Percentiles rank a stretch among this genome's conserved stretches.
phyloP scores from a whole-genome alignment of 2,113 vertebrate genomes.

The Urocitellus parryii region DNA sequence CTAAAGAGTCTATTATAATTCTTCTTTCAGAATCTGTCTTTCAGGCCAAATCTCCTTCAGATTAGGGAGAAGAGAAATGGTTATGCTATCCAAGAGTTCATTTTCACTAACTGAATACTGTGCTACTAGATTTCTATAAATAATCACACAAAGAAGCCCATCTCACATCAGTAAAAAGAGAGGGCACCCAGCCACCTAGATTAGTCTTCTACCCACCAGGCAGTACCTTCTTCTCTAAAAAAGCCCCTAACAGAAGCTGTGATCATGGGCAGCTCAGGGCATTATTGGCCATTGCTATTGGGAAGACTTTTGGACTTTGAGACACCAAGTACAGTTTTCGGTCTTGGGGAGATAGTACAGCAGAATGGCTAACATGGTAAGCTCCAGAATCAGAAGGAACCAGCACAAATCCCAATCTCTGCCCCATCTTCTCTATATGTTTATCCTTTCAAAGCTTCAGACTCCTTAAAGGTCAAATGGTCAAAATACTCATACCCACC shows the following conservation, averaged over 20 bases:
- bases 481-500: background rate
- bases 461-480: background rate
- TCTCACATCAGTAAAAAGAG: background rate
- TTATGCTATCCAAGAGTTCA: background rate
- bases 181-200: background rate
- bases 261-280: background rate
- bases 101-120: conserved; percentile 17
- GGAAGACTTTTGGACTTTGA: background rate
- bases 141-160: background rate
- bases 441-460: background rate
- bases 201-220: background rate
- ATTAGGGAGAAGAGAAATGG: conserved; percentile 10
- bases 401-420: background rate
- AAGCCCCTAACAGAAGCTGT: background rate
- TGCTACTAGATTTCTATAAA: background rate
- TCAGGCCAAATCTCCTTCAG: conserved; percentile 39
- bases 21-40: conserved; percentile 6
- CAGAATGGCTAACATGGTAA: background rate
- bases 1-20: conserved; percentile 59
- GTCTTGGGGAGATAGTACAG: background rate
- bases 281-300: background rate
- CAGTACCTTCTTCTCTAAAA: background rate
- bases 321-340: background rate
- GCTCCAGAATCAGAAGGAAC: background rate
- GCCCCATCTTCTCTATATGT: background rate